Conservation (phyloP, 2,888 invertebrate species). For the Zaprionus bogoriensis region DNA sequence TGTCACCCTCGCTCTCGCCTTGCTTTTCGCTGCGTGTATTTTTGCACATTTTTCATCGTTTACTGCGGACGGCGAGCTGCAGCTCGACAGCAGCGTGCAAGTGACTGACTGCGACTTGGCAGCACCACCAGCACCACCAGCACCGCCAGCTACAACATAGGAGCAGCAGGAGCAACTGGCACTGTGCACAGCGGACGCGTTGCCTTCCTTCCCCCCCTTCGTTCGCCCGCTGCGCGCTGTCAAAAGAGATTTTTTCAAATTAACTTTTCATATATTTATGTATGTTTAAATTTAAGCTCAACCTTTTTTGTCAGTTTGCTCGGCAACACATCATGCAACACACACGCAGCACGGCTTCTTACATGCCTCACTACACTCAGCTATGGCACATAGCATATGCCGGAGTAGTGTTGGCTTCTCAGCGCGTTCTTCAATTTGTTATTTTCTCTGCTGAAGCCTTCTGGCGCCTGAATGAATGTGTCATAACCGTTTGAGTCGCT, state of each 20-base stretch:
- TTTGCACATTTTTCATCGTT: constrained; percentile 72
- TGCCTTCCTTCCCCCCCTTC: constrained; percentile 6
- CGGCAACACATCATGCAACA: constrained; percentile 18
- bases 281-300: constrained; percentile 60
- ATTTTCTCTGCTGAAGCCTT: constrained; percentile 37
- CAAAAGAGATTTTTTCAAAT: constrained; percentile 78
- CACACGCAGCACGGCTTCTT: neutral
- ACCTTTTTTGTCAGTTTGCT: constrained; percentile 50
- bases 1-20: neutral
- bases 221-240: constrained; percentile 46
- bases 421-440: constrained; percentile 45
- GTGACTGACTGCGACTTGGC: constrained; percentile 71
- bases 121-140: constrained; percentile 26
- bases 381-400: neutral
- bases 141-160: constrained; percentile 22
- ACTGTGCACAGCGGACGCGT: no score
- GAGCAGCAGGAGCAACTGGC: constrained; percentile 16
- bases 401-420: constrained; percentile 31
- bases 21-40: constrained; percentile 11
- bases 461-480: constrained; percentile 51
- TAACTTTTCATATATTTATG: constrained; percentile 77
- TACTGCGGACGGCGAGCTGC: constrained; percentile 54
- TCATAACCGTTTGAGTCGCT: constrained; percentile 51
- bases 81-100: constrained; percentile 64
- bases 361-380: constrained; percentile 6